Evolutionary conservation across 2,888 invertebrate species (phyloP).

Genomic region (Hartigia nigra): DNA sequence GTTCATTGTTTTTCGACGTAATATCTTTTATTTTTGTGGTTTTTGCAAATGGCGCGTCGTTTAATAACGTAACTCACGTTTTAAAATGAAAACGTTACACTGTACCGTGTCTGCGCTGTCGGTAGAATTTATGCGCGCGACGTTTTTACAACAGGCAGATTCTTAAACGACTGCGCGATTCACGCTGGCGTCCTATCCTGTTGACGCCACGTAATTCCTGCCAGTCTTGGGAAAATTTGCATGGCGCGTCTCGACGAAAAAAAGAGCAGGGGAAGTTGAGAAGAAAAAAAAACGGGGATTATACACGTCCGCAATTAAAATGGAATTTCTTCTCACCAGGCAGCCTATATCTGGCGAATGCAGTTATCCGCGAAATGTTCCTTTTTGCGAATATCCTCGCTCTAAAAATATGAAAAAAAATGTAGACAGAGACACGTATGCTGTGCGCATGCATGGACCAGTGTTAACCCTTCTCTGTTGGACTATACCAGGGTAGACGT

Average conservation of each 20-base stretch:
- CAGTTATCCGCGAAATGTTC: neutral
- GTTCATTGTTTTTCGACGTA: neutral
- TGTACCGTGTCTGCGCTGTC: neutral
- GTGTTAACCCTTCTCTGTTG: neutral
- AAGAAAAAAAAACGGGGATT: neutral
- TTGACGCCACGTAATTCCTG: neutral
- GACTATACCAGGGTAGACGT: neutral
- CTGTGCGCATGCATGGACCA: neutral
- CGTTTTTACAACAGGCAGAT: neutral
- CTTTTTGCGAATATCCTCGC: neutral
- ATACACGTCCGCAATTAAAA: neutral
- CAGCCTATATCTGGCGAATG: neutral
- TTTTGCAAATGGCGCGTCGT: neutral
- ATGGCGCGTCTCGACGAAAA: neutral
- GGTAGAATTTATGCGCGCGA: neutral
- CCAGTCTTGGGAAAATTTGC: neutral
- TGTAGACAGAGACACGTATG: neutral
- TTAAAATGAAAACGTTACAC: neutral
- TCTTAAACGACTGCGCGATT: neutral
- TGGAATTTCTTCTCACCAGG: neutral
- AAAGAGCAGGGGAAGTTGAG: neutral
- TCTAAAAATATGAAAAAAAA: neutral
- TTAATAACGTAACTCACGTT: neutral
- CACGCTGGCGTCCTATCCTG: neutral
- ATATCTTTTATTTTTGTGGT: neutral